Evolutionary conservation across 2,888 invertebrate species (phyloP), one percentile per base, ranked within the genome.

Genomic region (Tetrapedia diversipes): DNA sequence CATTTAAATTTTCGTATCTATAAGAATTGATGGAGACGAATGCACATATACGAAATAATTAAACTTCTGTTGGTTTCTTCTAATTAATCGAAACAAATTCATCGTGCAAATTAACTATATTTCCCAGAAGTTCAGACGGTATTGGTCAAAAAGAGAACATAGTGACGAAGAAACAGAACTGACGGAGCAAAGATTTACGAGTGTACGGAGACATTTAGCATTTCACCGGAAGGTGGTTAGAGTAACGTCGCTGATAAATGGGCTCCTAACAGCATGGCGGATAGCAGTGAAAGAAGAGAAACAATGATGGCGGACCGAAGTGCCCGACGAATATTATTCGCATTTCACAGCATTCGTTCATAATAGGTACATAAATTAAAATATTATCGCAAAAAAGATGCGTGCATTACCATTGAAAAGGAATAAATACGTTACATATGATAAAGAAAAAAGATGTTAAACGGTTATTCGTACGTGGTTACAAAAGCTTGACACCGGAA

Each of bases 161-260:
- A 56, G 64, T 53, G 76, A 80, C 63, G 81, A 79, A 77, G 79
- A 82, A 79, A 74, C 65, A 82, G 77, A 77, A 79, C 80, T 78
- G 73, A 73, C 80, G 65, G 73, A 77, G 67, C 69, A 77, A 87
- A 90, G 89, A 90, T 89, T 89, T 90, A 89, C 87, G 89, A 90
- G 90, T 89, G 79, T 88, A 83, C 87, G 67, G 77, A 88, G 83
- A 85, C 89, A 88, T 85, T 89, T 89, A 90, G 85, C 89, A 87
- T 85, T 78, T 87, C 81, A 80, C 81, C 84, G 85, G 85, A 88
- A 88, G 88, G 83, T 89, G 85, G 88, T 89, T 89, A 89, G 89
- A 87, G 85, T 79, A 73, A 83, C 79, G 85, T 80, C 80, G 87
- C 81, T 88, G 88, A 89, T 88, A 88, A 89, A 89, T 87, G 86